Evolutionary conservation across 2,113 vertebrate genomes (phyloP).

Genomic region (Prolemur simus): DNA sequence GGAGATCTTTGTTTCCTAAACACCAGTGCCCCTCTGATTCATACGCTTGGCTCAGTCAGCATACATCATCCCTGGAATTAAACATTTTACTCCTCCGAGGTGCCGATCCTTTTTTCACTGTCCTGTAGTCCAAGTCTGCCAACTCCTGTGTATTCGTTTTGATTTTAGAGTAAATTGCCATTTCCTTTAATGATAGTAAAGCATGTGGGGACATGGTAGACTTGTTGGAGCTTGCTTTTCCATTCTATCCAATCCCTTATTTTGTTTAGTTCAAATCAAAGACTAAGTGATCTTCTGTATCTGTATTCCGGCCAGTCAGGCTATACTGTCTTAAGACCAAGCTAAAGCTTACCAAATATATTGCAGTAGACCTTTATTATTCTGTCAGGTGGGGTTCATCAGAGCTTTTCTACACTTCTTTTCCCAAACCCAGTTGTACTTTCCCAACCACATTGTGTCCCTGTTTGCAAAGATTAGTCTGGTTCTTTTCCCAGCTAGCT

Average conservation of each 20-base stretch:
- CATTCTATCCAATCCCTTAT: neutral
- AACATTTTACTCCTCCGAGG: neutral
- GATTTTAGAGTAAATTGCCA: neutral
- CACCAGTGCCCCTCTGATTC: constrained; percentile 23
- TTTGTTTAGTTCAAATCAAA: neutral
- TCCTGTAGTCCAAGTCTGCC: neutral
- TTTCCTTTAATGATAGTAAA: neutral
- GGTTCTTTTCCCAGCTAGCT: constrained; percentile 55
- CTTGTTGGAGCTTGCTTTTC: neutral
- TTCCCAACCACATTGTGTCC: neutral
- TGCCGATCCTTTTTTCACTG: fast-evolving
- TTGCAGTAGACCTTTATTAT: neutral
- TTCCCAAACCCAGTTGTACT: neutral
- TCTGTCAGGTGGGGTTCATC: neutral
- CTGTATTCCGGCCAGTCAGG: neutral
- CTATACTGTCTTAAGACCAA: neutral
- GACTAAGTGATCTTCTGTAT: neutral
- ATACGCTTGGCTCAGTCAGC: fast-evolving
- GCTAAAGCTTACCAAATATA: neutral
- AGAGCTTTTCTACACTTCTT: neutral
- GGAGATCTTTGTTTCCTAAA: neutral
- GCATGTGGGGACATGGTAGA: neutral
- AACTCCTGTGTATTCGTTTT: neutral
- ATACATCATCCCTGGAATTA: neutral
- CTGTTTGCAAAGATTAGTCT: constrained; percentile 41